Base-by-base conservation (phyloP, 92 coral and sea anemone species). In the Galaxea fascicularis region DNA sequence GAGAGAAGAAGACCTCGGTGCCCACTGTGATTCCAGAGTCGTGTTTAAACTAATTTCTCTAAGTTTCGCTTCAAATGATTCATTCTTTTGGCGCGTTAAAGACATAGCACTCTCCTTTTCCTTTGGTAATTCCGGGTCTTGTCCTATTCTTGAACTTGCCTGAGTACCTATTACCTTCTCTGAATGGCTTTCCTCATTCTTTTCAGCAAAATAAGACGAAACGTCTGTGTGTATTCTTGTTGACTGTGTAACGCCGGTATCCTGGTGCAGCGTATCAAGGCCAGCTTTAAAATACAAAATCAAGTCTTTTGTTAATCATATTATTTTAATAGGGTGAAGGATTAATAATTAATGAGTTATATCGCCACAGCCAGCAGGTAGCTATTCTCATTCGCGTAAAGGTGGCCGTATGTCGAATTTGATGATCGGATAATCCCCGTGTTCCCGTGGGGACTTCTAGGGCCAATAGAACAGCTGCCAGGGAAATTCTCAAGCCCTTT, bases 1-100 rank as follows among this genome's bases (percentile, higher is more conserved):
- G 53, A 86, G 86, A 31, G 95, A n/a, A n/a, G n/a, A 90, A 8
- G 95, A 90, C n/a, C 95, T 86, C 57, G 84, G 64, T 31, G 84
- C 78, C 69, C 95, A 92, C 29, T 77, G 72, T 60, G 93, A 85
- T 63, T 91, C 79, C 59, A 93, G 69, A 0, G 98, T 92, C 10
- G 93, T 78, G 4, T 83, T 90, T 26, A 65, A 71, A 41, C 68
- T 82, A 11, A 70, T 31, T 18, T 82, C 78, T 39, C 39, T 71
- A 21, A 82, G 73, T 28, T 70, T 78, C 20, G 67, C 46, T 82
- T 71, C 78, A 24, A 82, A 71, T 35, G 69, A 41, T 52, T 65
- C 56, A 35, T 82, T 56, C 4, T 80, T 30, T 54, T 69, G 39
- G 1, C 22, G 41, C 29, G 22, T 63, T 22, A 27, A 16, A 18